Evolutionary conservation across 2,888 invertebrate species (phyloP).

Genomic region (Melipona beecheii): DNA sequence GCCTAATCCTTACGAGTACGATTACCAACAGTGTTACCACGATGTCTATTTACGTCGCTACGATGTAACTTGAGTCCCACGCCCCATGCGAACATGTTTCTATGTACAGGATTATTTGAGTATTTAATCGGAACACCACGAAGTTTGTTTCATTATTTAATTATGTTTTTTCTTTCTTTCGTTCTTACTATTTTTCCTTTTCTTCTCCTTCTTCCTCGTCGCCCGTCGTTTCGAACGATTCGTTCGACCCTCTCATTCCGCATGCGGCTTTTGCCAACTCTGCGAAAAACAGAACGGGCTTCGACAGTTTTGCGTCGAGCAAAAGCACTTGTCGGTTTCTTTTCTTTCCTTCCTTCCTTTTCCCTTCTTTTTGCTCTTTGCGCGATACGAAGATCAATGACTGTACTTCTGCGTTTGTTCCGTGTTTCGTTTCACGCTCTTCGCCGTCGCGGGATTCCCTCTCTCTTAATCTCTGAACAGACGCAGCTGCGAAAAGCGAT

Average conservation of each 20-base stretch:
- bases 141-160: constrained; percentile 59
- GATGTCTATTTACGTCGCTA: constrained; percentile 56
- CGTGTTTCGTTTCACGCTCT: too few relatives aligned
- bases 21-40: constrained; percentile 44
- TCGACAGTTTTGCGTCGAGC: constrained; percentile 24
- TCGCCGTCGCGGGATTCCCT: not conserved
- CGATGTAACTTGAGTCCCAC: constrained; percentile 64
- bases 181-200: not conserved
- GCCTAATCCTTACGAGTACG: constrained; percentile 19
- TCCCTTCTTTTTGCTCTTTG: constrained; percentile 10
- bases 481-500: constrained; percentile 16
- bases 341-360: too few relatives aligned
- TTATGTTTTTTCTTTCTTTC: constrained; percentile 8
- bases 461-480: not conserved
- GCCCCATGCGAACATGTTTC: constrained; percentile 52
- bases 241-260: constrained; percentile 45
- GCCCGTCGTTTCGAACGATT: constrained; percentile 47
- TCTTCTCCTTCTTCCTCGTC: too few relatives aligned
- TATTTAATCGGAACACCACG: constrained; percentile 71
- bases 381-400: constrained; percentile 60
- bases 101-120: constrained; percentile 68
- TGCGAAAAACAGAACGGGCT: constrained; percentile 48
- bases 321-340: constrained; percentile 17
- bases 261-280: constrained; percentile 46
- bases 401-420: constrained; percentile 35